These are phyloP conservation scores for Cremastinae sp. DNA, from an alignment of 2,888 invertebrate species.

Conservation along the genomic window DNA sequence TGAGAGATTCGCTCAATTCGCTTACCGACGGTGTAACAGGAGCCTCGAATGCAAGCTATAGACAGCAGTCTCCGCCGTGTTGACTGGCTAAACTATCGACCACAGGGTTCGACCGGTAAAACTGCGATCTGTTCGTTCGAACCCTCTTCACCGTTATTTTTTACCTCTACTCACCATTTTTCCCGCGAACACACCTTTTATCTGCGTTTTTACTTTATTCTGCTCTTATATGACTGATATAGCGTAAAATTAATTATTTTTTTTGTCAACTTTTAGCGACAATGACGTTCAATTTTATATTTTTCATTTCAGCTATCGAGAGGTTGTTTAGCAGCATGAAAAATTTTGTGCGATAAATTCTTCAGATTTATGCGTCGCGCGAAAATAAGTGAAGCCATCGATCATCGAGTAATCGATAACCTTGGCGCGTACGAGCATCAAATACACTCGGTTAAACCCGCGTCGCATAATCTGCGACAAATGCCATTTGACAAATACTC, in stretches of 20 bases:
- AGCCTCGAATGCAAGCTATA: constrained; percentile 20
- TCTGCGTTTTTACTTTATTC: constrained; percentile 3
- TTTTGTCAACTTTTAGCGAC: constrained; percentile 5
- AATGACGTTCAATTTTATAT: not conserved
- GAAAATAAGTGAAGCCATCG: constrained; percentile 51
- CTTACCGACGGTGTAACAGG: constrained; percentile 53
- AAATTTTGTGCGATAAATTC: constrained; percentile 55
- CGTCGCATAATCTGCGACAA: constrained; percentile 40
- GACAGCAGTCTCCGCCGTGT: constrained; percentile 74
- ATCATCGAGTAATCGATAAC: constrained; percentile 58
- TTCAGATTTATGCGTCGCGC: constrained; percentile 49
- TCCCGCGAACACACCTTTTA: not conserved
- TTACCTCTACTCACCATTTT: not conserved
- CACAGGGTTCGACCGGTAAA: constrained; percentile 65
- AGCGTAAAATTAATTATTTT: too few species aligned
- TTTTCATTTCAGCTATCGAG: not conserved
- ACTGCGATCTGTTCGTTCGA: constrained; percentile 54
- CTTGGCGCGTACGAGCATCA: constrained; percentile 55
- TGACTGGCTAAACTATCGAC: constrained; percentile 67
- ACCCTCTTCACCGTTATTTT: not conserved
- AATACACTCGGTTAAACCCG: constrained; percentile 55
- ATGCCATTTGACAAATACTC: constrained; percentile 39
- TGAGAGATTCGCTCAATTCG: constrained; percentile 8
- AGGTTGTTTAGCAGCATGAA: constrained; percentile 36
- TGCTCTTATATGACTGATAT: too few species aligned